Conservation (phyloP, 2,113 vertebrate genomes). For the Spheniscus mendiculus region DNA sequence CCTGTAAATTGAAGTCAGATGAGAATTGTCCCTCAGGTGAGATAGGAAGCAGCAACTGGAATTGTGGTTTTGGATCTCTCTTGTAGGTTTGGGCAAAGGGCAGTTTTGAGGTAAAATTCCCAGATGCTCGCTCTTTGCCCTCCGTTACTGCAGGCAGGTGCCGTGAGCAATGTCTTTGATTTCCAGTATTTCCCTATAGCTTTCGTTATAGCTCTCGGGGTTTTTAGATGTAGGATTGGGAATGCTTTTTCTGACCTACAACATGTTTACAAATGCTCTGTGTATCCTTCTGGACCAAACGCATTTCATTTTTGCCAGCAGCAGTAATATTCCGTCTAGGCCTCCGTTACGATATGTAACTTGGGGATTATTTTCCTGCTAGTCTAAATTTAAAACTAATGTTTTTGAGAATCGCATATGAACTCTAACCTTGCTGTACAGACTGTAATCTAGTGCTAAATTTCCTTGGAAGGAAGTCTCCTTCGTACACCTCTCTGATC, state of each 20-base stretch:
- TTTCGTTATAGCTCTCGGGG: not conserved
- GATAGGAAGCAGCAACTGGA: not conserved
- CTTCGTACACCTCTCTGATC: not conserved
- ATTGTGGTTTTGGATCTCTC: not conserved
- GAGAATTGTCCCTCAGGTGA: not conserved
- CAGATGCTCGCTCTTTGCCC: not conserved
- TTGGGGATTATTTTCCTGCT: not conserved
- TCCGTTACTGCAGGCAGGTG: not conserved
- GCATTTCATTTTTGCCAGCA: not conserved
- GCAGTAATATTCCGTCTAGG: not conserved
- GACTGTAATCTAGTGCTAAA: not conserved
- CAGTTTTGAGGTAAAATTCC: not conserved
- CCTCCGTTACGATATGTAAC: accelerated
- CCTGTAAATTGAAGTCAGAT: no score
- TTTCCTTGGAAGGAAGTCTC: not conserved
- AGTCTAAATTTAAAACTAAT: not conserved
- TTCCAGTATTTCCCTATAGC: no score
- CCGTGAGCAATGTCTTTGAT: not conserved
- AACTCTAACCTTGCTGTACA: not conserved
- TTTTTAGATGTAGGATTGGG: not conserved
- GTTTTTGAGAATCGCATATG: not conserved
- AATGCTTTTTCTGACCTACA: no score
- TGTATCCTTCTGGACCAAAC: not conserved
- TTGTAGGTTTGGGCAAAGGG: not conserved
- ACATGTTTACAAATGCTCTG: not conserved